Percentiles rank a stretch among this genome's conserved stretches.
These are phyloP conservation scores for Papilio helenus DNA, from an alignment of 1,140 invertebrate species.

Conservation along the genomic window DNA sequence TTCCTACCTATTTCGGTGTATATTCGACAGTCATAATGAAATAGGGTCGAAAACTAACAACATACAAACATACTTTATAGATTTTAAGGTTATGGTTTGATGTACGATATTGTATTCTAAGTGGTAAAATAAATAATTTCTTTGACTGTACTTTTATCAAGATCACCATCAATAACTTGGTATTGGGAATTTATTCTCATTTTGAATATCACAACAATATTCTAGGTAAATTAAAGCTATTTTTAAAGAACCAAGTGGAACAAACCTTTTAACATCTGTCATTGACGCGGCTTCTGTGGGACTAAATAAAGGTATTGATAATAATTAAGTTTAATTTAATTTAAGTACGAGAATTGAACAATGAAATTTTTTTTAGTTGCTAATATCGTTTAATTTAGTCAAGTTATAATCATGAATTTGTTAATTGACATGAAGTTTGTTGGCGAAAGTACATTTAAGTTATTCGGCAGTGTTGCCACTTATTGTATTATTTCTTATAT, in stretches of 20 bases:
- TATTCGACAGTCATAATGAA: not conserved
- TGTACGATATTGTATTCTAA: no score
- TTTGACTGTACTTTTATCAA: no score
- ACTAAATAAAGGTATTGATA: constrained; percentile 39
- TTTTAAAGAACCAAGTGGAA: not conserved
- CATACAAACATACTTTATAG: no score
- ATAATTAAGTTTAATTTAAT: constrained; percentile 34
- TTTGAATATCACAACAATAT: no score
- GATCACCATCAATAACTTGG: not conserved
- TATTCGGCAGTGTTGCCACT: not conserved
- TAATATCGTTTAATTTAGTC: constrained; percentile 23
- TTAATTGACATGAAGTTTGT: constrained; percentile 19
- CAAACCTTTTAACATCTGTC: not conserved
- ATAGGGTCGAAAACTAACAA: not conserved
- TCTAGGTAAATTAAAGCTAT: not conserved
- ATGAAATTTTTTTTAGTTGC: constrained; percentile 28
- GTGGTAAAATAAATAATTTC: no score
- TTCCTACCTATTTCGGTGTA: not conserved
- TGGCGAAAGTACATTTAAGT: constrained; percentile 30
- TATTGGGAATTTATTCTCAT: not conserved
- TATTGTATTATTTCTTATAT: not conserved
- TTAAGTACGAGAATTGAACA: constrained; percentile 39
- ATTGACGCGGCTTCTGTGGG: constrained; percentile 9
- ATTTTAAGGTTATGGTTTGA: no score
- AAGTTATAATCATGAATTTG: constrained; percentile 35